Percentiles rank a stretch among this genome's conserved stretches.
phyloP scores from a whole-genome alignment of 2,113 vertebrate species.

The Siphamia tubifer region DNA sequence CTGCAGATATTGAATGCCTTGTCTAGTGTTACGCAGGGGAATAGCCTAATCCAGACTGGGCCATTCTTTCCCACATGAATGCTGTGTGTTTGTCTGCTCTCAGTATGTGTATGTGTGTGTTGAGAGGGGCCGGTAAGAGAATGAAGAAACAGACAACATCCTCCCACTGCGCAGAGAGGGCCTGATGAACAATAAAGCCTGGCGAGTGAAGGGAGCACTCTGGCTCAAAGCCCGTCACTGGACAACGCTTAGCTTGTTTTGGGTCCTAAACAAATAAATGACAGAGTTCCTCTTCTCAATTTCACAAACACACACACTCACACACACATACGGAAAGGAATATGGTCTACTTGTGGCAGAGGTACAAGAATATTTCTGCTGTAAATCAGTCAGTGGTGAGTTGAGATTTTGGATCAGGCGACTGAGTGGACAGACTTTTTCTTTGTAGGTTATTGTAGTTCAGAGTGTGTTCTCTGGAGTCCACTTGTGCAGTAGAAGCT shows the following conservation, averaged over 20 bases:
- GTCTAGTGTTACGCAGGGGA: conserved; percentile 68
- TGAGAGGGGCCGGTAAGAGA: conserved; percentile 17
- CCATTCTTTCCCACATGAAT: conserved; percentile 68
- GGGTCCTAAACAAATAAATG: conserved; percentile 40
- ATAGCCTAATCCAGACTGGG: conserved; percentile 66
- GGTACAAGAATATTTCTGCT: conserved; percentile 5
- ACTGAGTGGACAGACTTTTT: conserved; percentile 9
- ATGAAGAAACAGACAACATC: conserved; percentile 59
- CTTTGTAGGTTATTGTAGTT: neutral
- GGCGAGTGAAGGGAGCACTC: conserved; percentile 42
- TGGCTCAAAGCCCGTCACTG: conserved; percentile 40
- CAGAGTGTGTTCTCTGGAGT: neutral
- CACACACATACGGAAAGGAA: neutral
- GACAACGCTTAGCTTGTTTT: conserved; percentile 59
- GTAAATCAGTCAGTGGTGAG: neutral
- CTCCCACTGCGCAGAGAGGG: conserved; percentile 40
- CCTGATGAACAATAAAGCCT: conserved; percentile 46
- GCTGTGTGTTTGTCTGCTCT: conserved; percentile 23
- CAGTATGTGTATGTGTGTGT: neutral
- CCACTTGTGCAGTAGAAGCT: too few species aligned
- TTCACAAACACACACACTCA: neutral
- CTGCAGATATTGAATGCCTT: conserved; percentile 64
- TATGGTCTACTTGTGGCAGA: neutral
- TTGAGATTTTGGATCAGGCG: neutral
- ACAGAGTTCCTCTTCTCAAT: conserved; percentile 12